Conservation (phyloP, 2,888 invertebrate genomes). For the Drosophila niveifrons region DNA sequence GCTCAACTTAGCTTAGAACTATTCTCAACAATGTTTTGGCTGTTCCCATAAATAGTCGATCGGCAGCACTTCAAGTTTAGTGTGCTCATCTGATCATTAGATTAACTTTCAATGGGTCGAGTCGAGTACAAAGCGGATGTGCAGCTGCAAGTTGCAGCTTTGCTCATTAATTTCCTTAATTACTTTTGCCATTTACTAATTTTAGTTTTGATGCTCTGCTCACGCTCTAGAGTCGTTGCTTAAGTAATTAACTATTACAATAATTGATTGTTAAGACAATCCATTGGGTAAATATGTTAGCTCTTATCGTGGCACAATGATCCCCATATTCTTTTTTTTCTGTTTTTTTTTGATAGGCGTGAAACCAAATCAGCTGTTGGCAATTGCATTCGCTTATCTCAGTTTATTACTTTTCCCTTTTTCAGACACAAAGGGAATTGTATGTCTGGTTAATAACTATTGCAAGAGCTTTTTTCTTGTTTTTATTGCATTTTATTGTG, state of each 20-base stretch:
- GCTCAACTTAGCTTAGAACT: constrained; percentile 12
- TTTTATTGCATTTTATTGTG: constrained; percentile 1
- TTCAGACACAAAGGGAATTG: background rate
- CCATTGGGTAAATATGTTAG: background rate
- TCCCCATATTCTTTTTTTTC: background rate
- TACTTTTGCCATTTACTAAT: constrained; percentile 11
- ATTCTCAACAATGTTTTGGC: background rate
- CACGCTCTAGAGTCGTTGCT: constrained; percentile 1
- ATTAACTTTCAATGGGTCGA: constrained; percentile 12
- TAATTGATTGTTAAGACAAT: background rate
- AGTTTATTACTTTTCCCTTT: background rate
- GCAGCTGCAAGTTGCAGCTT: background rate
- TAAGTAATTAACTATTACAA: background rate
- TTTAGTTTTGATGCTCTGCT: constrained; percentile 11
- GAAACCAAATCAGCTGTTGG: constrained; percentile 1
- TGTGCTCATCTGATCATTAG: constrained; percentile 8
- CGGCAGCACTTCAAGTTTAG: constrained; percentile 24
- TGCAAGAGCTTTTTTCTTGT: background rate
- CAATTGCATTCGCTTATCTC: constrained; percentile 19
- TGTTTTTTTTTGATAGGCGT: background rate
- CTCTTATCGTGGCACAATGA: background rate
- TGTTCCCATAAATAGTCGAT: constrained; percentile 10
- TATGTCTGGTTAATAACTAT: background rate
- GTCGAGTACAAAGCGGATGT: constrained; percentile 40
- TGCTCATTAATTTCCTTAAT: constrained; percentile 18